Evolutionary conservation across 2,888 invertebrate species (phyloP).

Genomic region (Sericinus montela): DNA sequence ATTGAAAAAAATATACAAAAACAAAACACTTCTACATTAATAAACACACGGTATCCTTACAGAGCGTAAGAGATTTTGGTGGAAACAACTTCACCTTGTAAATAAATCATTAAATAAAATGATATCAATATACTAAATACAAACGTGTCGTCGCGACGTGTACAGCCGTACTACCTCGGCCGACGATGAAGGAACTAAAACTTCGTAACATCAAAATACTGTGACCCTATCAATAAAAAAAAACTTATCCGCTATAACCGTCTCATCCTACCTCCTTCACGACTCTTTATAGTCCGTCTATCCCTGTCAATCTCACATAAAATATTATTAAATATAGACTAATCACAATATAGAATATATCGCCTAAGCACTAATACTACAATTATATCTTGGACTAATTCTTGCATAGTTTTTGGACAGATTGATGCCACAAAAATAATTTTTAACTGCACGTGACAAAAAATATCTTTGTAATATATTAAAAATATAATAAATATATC

Average conservation of each 20-base stretch:
- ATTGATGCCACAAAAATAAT: slow-evolving; percentile 54
- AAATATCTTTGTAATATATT: slow-evolving; percentile 41
- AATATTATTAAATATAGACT: slow-evolving; percentile 25
- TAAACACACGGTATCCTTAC: no score
- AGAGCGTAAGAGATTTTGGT: background rate
- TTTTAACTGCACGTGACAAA: slow-evolving; percentile 42
- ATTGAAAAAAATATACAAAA: background rate
- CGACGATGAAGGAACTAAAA: slow-evolving; percentile 46
- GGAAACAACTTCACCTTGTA: background rate
- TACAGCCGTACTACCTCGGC: background rate
- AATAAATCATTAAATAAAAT: slow-evolving; percentile 3
- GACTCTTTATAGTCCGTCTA: slow-evolving; percentile 22
- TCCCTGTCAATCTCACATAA: slow-evolving; percentile 21
- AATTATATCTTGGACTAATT: slow-evolving; percentile 30
- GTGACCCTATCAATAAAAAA: slow-evolving; percentile 45
- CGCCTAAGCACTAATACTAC: slow-evolving; percentile 33
- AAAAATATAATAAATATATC: slow-evolving; percentile 32
- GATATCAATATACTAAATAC: slow-evolving; percentile 9
- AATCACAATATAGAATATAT: slow-evolving; percentile 32
- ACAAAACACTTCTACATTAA: background rate
- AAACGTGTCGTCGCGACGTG: slow-evolving; percentile 11
- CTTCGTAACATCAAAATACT: slow-evolving; percentile 57
- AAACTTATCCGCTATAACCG: slow-evolving; percentile 34
- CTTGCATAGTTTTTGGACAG: slow-evolving; percentile 59
- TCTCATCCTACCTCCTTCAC: slow-evolving; percentile 15